Evolutionary conservation across 2,888 invertebrate species (phyloP), one percentile per base, ranked within the genome.

Genomic region (Sycophila texana): DNA sequence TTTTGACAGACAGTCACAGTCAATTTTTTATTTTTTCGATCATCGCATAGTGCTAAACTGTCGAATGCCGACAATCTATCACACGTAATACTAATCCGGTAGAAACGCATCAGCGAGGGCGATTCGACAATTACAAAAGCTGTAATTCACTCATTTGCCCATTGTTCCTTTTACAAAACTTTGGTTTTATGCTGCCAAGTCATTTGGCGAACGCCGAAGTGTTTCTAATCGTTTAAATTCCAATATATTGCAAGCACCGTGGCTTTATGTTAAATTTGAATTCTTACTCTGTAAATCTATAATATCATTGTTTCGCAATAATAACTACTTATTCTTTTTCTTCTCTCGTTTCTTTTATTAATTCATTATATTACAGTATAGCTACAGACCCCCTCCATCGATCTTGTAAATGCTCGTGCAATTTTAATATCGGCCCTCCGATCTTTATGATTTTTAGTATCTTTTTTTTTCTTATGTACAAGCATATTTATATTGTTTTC

Each of bases 281-380:
- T 74, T 74, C 20, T 71, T 77, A 74, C 57, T 65, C n/a, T 73
- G 61, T 75, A 73, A 71, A 74, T 79, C 57, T 81, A 79, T 79
- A 81, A 79, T 79, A 81, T 79, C 76, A 79, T 76, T 67, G 49
- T 76, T 71, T 82, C 83, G 76, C 81, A 82, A 81, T 85, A 85
- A 79, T 83, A 84, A 83, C 81, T 81, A 83, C 79, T 81, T 75
- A 49, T 79, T 72, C 55, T 68, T 55, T 57, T 26, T 65, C 49
- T 55, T 67, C 30, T 74, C 79, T 81, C 72, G 68, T 67, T 58
- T 72, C 75, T 30, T 61, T 70, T 68, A 67, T 73, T 5, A 47
- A 47, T 66, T 53, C 73, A 84, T 84, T 87, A 85, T 87, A 83
- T 85, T 87, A 87, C 85, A 86, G 85, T 85, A 85, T 85, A 83